phyloP scores from a whole-genome alignment of 2,113 vertebrate species.

The Sterrhoptilus dennistouni region DNA sequence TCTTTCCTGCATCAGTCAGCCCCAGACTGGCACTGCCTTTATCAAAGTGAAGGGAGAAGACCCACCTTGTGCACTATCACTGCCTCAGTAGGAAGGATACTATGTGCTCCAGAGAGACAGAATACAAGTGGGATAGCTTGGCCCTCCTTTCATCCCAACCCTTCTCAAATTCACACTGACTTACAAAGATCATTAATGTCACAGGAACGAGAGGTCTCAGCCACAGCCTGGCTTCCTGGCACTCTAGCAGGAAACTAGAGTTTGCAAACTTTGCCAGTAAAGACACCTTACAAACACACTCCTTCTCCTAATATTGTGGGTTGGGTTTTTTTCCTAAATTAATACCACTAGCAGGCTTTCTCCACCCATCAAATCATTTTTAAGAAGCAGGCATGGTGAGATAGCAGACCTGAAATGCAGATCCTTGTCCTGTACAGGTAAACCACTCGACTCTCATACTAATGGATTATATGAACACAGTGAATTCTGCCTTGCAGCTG shows the following conservation, averaged over 20 bases:
- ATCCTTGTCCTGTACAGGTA: background rate
- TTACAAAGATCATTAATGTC: too few species aligned
- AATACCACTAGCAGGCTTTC: background rate
- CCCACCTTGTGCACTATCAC: rapidly evolving
- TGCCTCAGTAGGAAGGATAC: background rate
- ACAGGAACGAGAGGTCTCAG: rapidly evolving
- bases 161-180: background rate
- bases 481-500: background rate
- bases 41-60: background rate
- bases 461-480: background rate
- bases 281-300: background rate
- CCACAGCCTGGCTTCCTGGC: background rate
- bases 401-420: background rate
- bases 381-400: background rate
- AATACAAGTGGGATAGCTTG: rapidly evolving
- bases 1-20: background rate
- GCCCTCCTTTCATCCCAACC: rapidly evolving
- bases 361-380: background rate
- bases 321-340: rapidly evolving
- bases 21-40: background rate
- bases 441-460: background rate
- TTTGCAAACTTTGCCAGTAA: background rate
- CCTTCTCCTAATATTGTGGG: rapidly evolving
- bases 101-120: rapidly evolving
- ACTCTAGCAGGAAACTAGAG: background rate